Percentiles rank a stretch among this genome's conserved stretches.
Conservation (phyloP, 53 echinoderm and acorn worm species). For the Astropecten irregularis region DNA sequence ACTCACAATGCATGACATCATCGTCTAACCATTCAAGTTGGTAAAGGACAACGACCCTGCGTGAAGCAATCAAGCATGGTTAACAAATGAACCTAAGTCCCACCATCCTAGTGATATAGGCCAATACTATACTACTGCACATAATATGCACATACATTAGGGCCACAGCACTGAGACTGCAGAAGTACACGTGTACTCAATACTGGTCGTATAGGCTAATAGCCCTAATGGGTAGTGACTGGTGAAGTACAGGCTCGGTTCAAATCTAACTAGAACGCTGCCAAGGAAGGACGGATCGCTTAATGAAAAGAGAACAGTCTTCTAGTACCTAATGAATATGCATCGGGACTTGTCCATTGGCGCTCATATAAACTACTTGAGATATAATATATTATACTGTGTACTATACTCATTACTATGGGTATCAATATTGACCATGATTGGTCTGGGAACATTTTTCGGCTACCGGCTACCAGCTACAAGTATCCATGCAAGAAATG, state of each 20-base stretch:
- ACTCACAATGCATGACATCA: constrained; percentile 12
- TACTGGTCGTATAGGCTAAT: constrained; percentile 9
- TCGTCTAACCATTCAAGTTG: constrained; percentile 5
- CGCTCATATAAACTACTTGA: no score
- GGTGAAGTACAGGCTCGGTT: not conserved
- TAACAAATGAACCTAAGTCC: not conserved
- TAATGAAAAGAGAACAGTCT: no score
- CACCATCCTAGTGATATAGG: not conserved
- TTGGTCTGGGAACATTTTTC: no score
- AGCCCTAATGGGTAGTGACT: constrained; percentile 13
- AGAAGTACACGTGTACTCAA: constrained; percentile 5
- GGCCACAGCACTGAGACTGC: no score
- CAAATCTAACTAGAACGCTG: not conserved
- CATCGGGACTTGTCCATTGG: no score
- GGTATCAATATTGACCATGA: no score
- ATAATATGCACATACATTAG: constrained; percentile 27
- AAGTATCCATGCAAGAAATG: no score
- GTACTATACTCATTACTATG: no score
- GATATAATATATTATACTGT: no score
- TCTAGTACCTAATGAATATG: no score
- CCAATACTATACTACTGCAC: not conserved
- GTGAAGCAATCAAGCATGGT: constrained; percentile 8
- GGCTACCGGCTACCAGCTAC: no score
- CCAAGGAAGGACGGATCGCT: no score
- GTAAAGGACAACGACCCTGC: constrained; percentile 33